A percentile compares a stretch with the other conserved stretches of the same genome.
Evolutionary conservation across 2,888 invertebrate genomes (phyloP).

Genomic region (Netelia inedita): DNA sequence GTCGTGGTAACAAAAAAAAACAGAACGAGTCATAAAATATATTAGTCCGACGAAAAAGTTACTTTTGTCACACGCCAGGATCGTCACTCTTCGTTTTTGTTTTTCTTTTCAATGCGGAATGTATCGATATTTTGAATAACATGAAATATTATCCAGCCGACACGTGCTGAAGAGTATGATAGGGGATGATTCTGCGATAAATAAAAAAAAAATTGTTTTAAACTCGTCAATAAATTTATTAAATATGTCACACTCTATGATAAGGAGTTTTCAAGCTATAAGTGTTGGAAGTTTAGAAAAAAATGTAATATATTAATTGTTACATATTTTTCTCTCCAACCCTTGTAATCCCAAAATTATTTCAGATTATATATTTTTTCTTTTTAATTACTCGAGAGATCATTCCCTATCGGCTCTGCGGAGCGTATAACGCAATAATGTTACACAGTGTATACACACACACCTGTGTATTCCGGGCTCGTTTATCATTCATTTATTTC

Average conservation of each 20-base stretch:
- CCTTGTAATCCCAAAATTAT: no score
- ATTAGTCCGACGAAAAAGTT: constrained; percentile 25
- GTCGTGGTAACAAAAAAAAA: constrained; percentile 56
- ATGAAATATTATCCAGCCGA: background rate
- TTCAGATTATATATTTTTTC: no score
- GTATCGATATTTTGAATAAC: background rate
- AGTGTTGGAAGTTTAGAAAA: no score
- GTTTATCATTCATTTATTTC: constrained; percentile 25
- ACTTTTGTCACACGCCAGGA: constrained; percentile 10
- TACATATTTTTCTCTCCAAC: no score
- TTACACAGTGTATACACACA: background rate
- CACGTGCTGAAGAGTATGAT: no score
- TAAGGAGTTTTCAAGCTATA: no score
- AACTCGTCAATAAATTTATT: no score
- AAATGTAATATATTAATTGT: no score
- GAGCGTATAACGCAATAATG: background rate
- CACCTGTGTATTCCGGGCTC: constrained; percentile 4
- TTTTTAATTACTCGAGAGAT: no score
- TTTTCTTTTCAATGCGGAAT: background rate
- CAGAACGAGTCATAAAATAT: constrained; percentile 25
- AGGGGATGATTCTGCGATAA: no score
- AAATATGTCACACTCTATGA: no score
- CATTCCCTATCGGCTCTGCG: background rate
- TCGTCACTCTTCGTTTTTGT: background rate
- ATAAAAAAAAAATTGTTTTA: no score